Evolutionary conservation across 2,888 invertebrate species (phyloP), one percentile per base, ranked within the genome.

Genomic region (Thymelicus sylvestris): DNA sequence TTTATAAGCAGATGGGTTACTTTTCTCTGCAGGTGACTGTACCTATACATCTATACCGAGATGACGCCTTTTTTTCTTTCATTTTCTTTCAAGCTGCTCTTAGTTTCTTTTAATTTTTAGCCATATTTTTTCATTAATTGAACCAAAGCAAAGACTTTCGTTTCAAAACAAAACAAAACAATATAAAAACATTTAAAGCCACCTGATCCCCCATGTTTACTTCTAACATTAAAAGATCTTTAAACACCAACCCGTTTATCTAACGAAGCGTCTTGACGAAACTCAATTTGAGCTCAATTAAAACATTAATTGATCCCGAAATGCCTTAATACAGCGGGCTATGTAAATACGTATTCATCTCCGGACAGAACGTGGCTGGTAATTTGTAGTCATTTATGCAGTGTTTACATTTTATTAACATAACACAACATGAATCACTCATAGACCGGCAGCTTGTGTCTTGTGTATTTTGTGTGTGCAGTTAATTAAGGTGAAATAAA

Each of bases 261-360:
- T 60, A 41, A 41, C 60, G 60, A 60, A 41, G 60, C 39, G 60
- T 60, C 60, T 41, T 10, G 15, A 39, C 52, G 7, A 61, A 67
- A 67, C 60, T 61, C 61, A 61, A 60, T 67, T 61, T 60, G 39
- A 61, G 67, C 59, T 60, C 67, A 67, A 67, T 67, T 61, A 67
- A 61, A 60, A 38, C 50, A 50, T 60, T 67, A 67, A 67, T 67
- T 67, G 67, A 67, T 67, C 39, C 39, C 50, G 19, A 59, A 60
- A 67, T 38, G 19, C 39, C 60, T 60, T 15, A 39, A 41, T 60
- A 41, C 12, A 38, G 6, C 13, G 41, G 41, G 7, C 39, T 13
- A 39, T 57, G 0, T 8, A n/a, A 50, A 50, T 52, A 7, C 8
- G 19, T 19, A 19, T 52, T 7, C 8, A 15, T 15, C 6, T 15